Evolutionary conservation across 2,113 vertebrate species (phyloP).

Genomic region (Tragelaphus buxtoni): DNA sequence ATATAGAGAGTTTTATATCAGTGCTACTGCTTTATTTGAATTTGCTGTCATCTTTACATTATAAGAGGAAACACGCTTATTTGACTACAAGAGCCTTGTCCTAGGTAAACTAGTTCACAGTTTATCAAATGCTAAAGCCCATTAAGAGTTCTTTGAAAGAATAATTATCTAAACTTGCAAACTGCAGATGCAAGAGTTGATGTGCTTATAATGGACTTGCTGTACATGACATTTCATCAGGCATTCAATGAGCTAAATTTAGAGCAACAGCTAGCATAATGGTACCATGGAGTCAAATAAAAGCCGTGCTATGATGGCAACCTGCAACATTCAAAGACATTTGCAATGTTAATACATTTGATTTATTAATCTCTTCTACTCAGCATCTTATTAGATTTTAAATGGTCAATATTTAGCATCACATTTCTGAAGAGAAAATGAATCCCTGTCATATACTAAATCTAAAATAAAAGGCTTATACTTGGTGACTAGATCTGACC

Average conservation of each 20-base stretch:
- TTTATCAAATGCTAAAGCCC: not conserved
- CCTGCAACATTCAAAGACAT: slow-evolving; percentile 27
- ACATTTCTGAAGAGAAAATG: slow-evolving; percentile 39
- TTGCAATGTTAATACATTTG: slow-evolving; percentile 49
- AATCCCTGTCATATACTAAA: not conserved
- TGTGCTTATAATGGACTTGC: slow-evolving; percentile 55
- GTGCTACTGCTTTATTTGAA: not conserved
- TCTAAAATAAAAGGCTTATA: slow-evolving; percentile 21
- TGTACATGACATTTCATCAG: slow-evolving; percentile 38
- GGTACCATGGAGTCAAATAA: slow-evolving; percentile 39
- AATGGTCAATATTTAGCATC: slow-evolving; percentile 44
- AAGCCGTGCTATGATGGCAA: not conserved
- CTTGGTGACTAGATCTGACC: not conserved
- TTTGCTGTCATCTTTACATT: not conserved
- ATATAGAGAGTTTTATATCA: not conserved
- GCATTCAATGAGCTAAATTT: not conserved
- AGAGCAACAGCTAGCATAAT: not conserved
- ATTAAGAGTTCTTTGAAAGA: slow-evolving; percentile 41
- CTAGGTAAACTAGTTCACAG: not conserved
- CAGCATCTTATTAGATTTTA: slow-evolving; percentile 22
- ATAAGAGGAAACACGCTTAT: not conserved
- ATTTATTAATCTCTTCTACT: slow-evolving; percentile 52
- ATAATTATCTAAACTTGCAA: slow-evolving; percentile 42
- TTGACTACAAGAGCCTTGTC: not conserved
- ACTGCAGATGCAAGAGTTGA: slow-evolving; percentile 38